These are phyloP conservation scores for Streblospio benedicti DNA, from an alignment of 1,140 invertebrate species.

Conservation along the genomic window DNA sequence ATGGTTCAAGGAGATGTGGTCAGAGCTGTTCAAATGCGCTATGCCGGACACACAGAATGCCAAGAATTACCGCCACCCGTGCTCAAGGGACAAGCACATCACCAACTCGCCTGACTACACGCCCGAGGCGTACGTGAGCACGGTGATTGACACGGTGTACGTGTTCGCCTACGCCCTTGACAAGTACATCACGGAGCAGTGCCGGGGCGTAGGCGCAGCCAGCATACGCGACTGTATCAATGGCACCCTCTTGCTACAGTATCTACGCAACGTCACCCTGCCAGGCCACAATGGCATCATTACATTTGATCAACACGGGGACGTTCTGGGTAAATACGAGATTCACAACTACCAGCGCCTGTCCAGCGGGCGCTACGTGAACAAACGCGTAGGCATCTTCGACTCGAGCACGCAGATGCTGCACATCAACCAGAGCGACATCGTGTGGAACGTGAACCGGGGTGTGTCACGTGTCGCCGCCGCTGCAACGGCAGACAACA, in stretches of 20 bases:
- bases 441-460: conserved; percentile 10
- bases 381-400: conserved; percentile 14
- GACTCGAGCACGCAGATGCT: conserved; percentile 4
- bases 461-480: too few species aligned
- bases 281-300: conserved; percentile 25
- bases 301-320: conserved; percentile 29
- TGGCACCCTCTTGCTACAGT: conserved; percentile 16
- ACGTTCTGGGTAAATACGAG: conserved; percentile 22
- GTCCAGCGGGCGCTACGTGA: conserved; percentile 10
- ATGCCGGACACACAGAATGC: background rate
- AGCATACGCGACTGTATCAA: conserved; percentile 20
- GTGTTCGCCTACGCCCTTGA: conserved; percentile 14
- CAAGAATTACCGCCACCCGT: background rate
- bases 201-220: background rate
- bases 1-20: conserved; percentile 17
- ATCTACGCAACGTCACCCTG: conserved; percentile 23
- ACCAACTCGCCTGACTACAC: background rate
- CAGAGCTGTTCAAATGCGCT: conserved; percentile 7
- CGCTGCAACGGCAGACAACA: background rate
- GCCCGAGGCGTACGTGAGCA: background rate
- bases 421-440: conserved; percentile 2
- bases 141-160: conserved; percentile 8
- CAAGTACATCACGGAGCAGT: background rate
- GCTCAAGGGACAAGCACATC: background rate
- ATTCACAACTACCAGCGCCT: conserved; percentile 10